These are phyloP conservation scores for Drosophila lutescens DNA, from an alignment of 2,888 invertebrate species.

Conservation along the genomic window DNA sequence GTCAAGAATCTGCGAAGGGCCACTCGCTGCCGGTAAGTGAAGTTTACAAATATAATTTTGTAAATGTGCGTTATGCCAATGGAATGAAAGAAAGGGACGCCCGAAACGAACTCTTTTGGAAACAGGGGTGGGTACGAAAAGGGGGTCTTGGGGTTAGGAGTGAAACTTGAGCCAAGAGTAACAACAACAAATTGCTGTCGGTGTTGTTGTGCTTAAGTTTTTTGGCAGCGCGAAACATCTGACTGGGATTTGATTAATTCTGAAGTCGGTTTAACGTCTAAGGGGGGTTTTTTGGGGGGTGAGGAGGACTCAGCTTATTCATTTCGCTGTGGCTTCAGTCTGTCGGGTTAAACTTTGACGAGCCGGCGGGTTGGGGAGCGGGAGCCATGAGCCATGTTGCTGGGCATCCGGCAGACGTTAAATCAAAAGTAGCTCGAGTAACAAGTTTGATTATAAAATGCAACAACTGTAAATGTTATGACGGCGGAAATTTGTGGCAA, in stretches of 20 bases:
- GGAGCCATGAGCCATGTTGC: slow-evolving; percentile 5
- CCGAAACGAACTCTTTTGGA: slow-evolving; percentile 60
- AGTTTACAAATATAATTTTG: slow-evolving; percentile 78
- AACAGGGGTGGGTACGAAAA: slow-evolving; percentile 2
- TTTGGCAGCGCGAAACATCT: slow-evolving; percentile 77
- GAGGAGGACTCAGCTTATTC: slow-evolving; percentile 66
- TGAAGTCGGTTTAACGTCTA: slow-evolving; percentile 79
- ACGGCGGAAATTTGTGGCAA: slow-evolving; percentile 60
- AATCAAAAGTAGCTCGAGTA: slow-evolving; percentile 67
- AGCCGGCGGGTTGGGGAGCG: slow-evolving; percentile 26
- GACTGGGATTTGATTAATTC: slow-evolving; percentile 76
- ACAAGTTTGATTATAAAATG: slow-evolving; percentile 78
- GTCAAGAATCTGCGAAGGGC: slow-evolving; percentile 36
- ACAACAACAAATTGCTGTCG: slow-evolving; percentile 70
- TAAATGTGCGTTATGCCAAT: slow-evolving; percentile 78
- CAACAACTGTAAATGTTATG: slow-evolving; percentile 76
- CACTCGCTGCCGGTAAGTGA: slow-evolving; percentile 47
- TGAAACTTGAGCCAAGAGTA: slow-evolving; percentile 50
- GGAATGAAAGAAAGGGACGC: slow-evolving; percentile 56
- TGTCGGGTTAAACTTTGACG: slow-evolving; percentile 75
- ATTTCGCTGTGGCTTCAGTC: slow-evolving; percentile 72
- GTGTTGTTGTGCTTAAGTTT: slow-evolving; percentile 69
- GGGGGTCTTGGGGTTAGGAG: slow-evolving; percentile 4
- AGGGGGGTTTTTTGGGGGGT: slow-evolving; percentile 7
- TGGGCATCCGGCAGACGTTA: slow-evolving; percentile 51